These are phyloP conservation scores for Orgyia antiqua DNA, from an alignment of 2,888 invertebrate species.

Conservation along the genomic window DNA sequence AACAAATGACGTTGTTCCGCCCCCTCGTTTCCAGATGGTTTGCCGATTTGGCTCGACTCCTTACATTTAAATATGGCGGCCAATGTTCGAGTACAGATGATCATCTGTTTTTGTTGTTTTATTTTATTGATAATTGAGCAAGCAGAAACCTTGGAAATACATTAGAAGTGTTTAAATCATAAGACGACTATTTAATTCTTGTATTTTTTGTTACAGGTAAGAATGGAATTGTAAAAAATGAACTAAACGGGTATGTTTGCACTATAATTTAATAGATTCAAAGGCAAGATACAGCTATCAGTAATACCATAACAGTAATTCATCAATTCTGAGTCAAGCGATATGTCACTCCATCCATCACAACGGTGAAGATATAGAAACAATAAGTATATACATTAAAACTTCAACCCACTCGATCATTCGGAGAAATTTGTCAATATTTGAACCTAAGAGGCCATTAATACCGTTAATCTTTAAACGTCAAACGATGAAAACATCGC, in stretches of 20 bases:
- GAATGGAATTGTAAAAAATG: not conserved
- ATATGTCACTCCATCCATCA: conserved; percentile 25
- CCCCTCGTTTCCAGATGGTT: conserved; percentile 59
- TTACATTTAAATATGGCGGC: conserved; percentile 51
- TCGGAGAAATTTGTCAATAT: conserved; percentile 68
- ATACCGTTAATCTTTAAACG: conserved; percentile 59
- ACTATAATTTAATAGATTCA: no score
- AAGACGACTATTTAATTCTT: no score
- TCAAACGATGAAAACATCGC: conserved; percentile 60
- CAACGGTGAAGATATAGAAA: conserved; percentile 36
- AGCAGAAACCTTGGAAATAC: conserved; percentile 3
- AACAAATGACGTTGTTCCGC: conserved; percentile 39
- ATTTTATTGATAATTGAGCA: conserved; percentile 12
- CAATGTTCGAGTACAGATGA: conserved; percentile 27
- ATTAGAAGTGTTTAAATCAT: conserved; percentile 6
- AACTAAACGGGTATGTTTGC: not conserved
- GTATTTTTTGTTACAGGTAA: conserved; percentile 48
- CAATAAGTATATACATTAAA: conserved; percentile 40
- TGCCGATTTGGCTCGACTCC: conserved; percentile 33
- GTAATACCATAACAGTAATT: not conserved
- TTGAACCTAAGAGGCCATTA: conserved; percentile 51
- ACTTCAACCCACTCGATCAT: conserved; percentile 41
- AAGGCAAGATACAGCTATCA: no score
- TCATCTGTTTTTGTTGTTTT: conserved; percentile 17
- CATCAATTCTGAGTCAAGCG: conserved; percentile 2